These are phyloP conservation scores for Brachionus paranguensis DNA, from an alignment of 1,140 invertebrate genomes.

Conservation along the genomic window DNA sequence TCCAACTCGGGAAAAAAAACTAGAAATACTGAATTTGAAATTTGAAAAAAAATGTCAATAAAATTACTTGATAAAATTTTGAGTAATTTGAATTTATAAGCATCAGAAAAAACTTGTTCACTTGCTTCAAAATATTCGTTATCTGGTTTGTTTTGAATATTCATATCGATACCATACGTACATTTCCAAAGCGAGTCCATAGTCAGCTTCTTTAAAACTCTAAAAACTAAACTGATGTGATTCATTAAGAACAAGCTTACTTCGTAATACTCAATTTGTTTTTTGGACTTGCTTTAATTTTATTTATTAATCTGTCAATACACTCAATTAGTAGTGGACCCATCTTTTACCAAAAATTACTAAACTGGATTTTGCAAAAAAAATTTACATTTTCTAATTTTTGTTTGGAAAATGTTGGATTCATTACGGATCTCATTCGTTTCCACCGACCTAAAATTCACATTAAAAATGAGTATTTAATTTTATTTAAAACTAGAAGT, in stretches of 20 bases:
- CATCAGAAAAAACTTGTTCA: not conserved
- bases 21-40: not conserved
- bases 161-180: not conserved
- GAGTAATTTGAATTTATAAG: not conserved
- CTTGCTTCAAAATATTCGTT: constrained; percentile 41
- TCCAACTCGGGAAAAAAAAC: constrained; percentile 4
- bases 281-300: not conserved
- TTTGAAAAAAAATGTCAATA: not conserved
- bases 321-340: not conserved
- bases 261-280: not conserved
- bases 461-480: too few relatives aligned
- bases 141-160: constrained; percentile 50
- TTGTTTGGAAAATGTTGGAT: constrained; percentile 44
- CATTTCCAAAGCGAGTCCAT: constrained; percentile 28
- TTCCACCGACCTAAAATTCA: constrained; percentile 44
- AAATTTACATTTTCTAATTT: constrained; percentile 43
- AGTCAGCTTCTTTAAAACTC: constrained; percentile 42
- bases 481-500: too few relatives aligned
- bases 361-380: not conserved
- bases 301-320: not conserved
- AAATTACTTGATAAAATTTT: not conserved
- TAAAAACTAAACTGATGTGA: not conserved
- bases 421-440: constrained; percentile 43
- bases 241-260: not conserved
- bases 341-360: not conserved